phyloP scores from a whole-genome alignment of 2,888 invertebrate genomes.

The Volucella zonaria region DNA sequence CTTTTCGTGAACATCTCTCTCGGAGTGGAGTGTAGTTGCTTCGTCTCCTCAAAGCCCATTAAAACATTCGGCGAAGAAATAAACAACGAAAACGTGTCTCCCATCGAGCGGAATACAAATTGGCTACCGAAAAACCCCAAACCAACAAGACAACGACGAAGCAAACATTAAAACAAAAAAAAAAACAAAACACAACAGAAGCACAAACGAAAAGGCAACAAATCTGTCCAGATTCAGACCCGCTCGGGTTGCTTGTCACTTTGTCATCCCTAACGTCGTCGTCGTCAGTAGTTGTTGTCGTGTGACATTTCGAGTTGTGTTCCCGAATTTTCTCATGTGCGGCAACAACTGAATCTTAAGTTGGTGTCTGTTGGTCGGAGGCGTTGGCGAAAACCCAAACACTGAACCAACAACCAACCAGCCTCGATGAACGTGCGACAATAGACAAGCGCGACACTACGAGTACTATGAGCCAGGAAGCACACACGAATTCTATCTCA shows the following conservation, averaged over 20 bases:
- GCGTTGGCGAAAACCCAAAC: conserved; percentile 60
- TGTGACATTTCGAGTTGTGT: conserved; percentile 69
- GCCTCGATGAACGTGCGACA: conserved; percentile 26
- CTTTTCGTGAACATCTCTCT: conserved; percentile 60
- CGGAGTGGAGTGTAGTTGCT: background rate
- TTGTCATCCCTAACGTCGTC: conserved; percentile 62
- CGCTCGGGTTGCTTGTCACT: conserved; percentile 64
- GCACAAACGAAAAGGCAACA: conserved; percentile 49
- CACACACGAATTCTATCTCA: conserved; percentile 47
- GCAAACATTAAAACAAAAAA: conserved; percentile 6
- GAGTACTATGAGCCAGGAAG: conserved; percentile 43
- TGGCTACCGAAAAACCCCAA: conserved; percentile 62
- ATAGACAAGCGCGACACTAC: conserved; percentile 33
- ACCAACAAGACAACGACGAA: conserved; percentile 12
- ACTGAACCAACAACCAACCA: conserved; percentile 30
- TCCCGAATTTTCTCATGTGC: conserved; percentile 72
- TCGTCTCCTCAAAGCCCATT: conserved; percentile 27
- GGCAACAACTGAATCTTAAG: conserved; percentile 61
- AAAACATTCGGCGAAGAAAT: conserved; percentile 35
- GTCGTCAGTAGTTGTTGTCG: conserved; percentile 48
- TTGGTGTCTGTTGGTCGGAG: conserved; percentile 49
- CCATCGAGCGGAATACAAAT: conserved; percentile 72
- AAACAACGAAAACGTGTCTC: conserved; percentile 71
- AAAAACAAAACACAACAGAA: conserved; percentile 35
- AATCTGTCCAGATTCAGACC: conserved; percentile 51